A percentile compares a stretch with the other conserved stretches of the same genome.
Evolutionary conservation across 1,140 invertebrate species (phyloP).

Genomic region (Phortica variegata): DNA sequence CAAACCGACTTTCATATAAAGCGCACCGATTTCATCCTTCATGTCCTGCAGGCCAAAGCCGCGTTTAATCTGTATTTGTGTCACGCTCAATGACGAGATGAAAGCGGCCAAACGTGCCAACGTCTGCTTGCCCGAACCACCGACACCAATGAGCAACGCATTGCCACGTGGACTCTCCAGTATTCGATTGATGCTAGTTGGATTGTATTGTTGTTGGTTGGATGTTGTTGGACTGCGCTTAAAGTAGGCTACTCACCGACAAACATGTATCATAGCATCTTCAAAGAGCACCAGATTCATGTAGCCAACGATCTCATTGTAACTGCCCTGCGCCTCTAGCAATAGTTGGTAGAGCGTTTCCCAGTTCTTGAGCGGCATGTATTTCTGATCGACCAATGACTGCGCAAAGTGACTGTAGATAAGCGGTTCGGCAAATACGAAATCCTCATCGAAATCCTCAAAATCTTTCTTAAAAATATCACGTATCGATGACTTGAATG

Average conservation of each 20-base stretch:
- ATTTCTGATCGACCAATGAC: slow-evolving; percentile 90
- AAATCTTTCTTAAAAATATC: slow-evolving; percentile 88
- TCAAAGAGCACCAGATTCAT: slow-evolving; percentile 97
- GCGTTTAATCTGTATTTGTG: slow-evolving; percentile 89
- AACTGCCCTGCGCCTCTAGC: slow-evolving; percentile 78
- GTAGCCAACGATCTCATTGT: slow-evolving; percentile 82
- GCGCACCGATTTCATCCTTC: slow-evolving; percentile 74
- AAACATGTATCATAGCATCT: slow-evolving; percentile 91
- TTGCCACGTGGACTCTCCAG: slow-evolving; percentile 89
- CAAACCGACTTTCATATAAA: slow-evolving; percentile 86
- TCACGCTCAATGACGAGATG: slow-evolving; percentile 86
- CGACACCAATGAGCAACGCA: slow-evolving; percentile 88
- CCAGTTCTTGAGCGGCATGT: slow-evolving; percentile 79
- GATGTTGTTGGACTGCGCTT: neutral
- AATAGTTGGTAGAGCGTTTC: slow-evolving; percentile 72
- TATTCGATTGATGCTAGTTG: slow-evolving; percentile 86
- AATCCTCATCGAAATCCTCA: slow-evolving; percentile 72
- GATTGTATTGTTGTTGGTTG: neutral
- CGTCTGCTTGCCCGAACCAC: slow-evolving; percentile 93
- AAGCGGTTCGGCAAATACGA: slow-evolving; percentile 72
- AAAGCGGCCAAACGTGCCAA: slow-evolving; percentile 84
- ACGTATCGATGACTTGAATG: slow-evolving; percentile 72
- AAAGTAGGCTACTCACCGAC: slow-evolving; percentile 62
- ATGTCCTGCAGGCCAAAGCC: slow-evolving; percentile 85
- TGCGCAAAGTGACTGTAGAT: slow-evolving; percentile 91